phyloP scores from a whole-genome alignment of 2,888 invertebrate genomes.

The Apotomis betuletana region DNA sequence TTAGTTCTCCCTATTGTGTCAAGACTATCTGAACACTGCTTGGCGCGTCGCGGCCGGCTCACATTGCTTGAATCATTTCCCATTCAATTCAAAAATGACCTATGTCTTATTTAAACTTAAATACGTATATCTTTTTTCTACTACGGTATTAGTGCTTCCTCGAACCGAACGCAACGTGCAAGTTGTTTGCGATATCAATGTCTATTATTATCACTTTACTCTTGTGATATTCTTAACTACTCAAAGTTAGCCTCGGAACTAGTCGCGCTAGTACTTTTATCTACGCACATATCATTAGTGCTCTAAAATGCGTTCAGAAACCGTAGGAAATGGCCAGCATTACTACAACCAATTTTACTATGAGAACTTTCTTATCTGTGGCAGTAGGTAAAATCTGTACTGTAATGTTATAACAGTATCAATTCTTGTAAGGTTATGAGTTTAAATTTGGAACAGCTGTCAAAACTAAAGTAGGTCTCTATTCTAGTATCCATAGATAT shows the following conservation, averaged over 20 bases:
- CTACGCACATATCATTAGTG: too few species aligned
- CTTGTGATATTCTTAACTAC: not conserved
- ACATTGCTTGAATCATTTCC: conserved; percentile 7
- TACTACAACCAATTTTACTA: too few species aligned
- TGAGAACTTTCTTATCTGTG: too few species aligned
- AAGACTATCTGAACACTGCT: not conserved
- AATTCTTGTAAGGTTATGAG: too few species aligned
- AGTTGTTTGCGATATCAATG: not conserved
- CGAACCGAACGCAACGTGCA: not conserved
- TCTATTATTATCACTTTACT: conserved; percentile 10
- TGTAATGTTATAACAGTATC: too few species aligned
- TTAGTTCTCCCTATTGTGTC: not conserved
- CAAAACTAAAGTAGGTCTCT: too few species aligned
- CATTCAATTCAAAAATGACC: not conserved
- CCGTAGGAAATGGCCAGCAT: too few species aligned
- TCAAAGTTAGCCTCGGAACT: not conserved
- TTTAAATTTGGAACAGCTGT: too few species aligned
- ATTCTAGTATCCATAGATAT: too few species aligned
- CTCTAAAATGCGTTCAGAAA: too few species aligned
- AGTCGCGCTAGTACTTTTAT: too few species aligned
- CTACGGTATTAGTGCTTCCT: not conserved
- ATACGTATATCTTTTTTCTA: not conserved
- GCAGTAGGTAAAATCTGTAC: too few species aligned
- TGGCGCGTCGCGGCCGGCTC: not conserved
- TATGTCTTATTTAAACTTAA: not conserved